These are phyloP conservation scores for Campoletis raptor DNA, from an alignment of 2,888 invertebrate genomes.

Conservation along the genomic window DNA sequence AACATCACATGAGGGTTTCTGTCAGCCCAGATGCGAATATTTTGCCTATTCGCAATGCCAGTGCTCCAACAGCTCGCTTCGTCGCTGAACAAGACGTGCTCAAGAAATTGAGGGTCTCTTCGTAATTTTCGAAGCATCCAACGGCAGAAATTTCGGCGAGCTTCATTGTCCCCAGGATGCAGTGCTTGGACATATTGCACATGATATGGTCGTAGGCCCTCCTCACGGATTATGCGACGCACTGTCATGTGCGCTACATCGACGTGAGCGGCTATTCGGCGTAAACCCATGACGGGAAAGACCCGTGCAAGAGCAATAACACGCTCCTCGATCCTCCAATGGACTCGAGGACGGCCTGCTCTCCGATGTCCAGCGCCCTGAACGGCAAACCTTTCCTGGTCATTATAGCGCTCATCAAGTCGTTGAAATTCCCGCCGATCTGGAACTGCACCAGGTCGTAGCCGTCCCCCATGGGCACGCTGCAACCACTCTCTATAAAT, in stretches of 20 bases:
- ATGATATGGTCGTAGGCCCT: slow-evolving; percentile 44
- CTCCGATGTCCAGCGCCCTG: slow-evolving; percentile 55
- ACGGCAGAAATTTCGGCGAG: slow-evolving; percentile 53
- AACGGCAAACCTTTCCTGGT: slow-evolving; percentile 57
- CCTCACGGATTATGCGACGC: slow-evolving; percentile 49
- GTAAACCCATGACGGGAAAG: slow-evolving; percentile 53
- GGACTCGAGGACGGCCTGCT: slow-evolving; percentile 34
- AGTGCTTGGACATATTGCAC: slow-evolving; percentile 47
- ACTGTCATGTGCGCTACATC: slow-evolving; percentile 50
- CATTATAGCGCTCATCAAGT: slow-evolving; percentile 54
- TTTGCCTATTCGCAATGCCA: slow-evolving; percentile 67
- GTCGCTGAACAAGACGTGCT: slow-evolving; percentile 45
- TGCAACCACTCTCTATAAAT: slow-evolving; percentile 30
- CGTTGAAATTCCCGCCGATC: slow-evolving; percentile 61
- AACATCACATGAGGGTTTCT: slow-evolving; percentile 65
- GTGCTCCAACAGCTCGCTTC: slow-evolving; percentile 66
- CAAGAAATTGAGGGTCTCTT: slow-evolving; percentile 49
- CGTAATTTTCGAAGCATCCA: slow-evolving; percentile 60
- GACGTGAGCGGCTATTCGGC: slow-evolving; percentile 53
- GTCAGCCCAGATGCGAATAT: slow-evolving; percentile 66
- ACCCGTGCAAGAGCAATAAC: slow-evolving; percentile 55
- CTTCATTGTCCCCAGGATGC: slow-evolving; percentile 40
- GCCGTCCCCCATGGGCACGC: slow-evolving; percentile 1
- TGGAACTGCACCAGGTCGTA: slow-evolving; percentile 32
- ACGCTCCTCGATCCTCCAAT: slow-evolving; percentile 56